phyloP scores from a whole-genome alignment of 1,140 invertebrate species.

The Philotrypesis tridentata region DNA sequence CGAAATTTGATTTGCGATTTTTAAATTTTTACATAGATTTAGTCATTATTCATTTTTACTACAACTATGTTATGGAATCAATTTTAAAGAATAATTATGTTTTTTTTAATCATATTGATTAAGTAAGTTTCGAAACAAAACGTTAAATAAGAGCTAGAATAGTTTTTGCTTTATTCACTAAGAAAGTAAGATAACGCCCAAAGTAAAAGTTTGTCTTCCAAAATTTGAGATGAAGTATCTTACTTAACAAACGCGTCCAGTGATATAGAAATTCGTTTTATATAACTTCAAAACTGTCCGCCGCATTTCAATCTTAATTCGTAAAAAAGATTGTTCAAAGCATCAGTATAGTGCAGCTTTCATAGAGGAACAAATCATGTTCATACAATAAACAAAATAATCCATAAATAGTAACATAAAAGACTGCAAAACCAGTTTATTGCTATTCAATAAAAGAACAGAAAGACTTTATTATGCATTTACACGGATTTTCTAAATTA shows the following conservation, averaged over 20 bases:
- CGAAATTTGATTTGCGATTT: background rate
- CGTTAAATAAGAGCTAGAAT: background rate
- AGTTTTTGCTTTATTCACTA: background rate
- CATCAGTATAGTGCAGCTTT: background rate
- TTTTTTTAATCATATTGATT: background rate
- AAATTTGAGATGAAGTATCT: slow-evolving; percentile 27
- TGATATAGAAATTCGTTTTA: slow-evolving; percentile 25
- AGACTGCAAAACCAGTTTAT: slow-evolving; percentile 15
- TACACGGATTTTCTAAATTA: slow-evolving; percentile 18
- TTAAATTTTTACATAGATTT: background rate
- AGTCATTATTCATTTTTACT: background rate
- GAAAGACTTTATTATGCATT: slow-evolving; percentile 11
- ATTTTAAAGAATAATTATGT: slow-evolving; percentile 12
- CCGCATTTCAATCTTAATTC: background rate
- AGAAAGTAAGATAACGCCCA: slow-evolving; percentile 13
- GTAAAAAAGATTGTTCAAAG: background rate
- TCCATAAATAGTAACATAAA: slow-evolving; percentile 14
- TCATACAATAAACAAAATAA: slow-evolving; percentile 1
- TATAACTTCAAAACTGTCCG: background rate
- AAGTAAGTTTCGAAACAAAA: background rate
- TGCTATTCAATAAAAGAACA: slow-evolving; percentile 6
- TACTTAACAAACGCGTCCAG: slow-evolving; percentile 40
- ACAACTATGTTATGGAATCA: background rate
- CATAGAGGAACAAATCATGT: background rate
- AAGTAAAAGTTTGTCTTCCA: slow-evolving; percentile 48